Evolutionary conservation across 2,113 vertebrate genomes (phyloP), one percentile per base, ranked within the genome.

Genomic region (Otis tarda): DNA sequence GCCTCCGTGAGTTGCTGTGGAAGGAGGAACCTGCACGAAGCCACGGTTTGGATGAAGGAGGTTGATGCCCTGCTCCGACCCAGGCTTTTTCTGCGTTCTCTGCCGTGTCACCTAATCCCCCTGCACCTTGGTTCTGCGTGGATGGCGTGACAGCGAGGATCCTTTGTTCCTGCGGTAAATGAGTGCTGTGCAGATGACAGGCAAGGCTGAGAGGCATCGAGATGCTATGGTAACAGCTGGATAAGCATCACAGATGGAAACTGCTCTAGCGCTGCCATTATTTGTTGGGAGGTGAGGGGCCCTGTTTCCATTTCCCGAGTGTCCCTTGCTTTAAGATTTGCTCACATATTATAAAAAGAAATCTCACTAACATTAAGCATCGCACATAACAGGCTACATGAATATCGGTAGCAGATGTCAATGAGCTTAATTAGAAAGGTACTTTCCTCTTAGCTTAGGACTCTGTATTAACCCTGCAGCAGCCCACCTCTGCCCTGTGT

Each of bases 351-450:
- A 7, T 19, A 33, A 35, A 35, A 24, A 53, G 23, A 60, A 71
- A 63, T 4, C 9, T 21, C 73, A 31, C 0, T 3, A 3, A 2
- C 1, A 2, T 33, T 22, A n/a, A 28, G 5, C 23, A 6, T 2
- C 5, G 19, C 27, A 3, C 2, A 2, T 11, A 30, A 35, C 2
- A 23, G 21, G 39, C 6, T 33, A 17, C 4, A 0, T 11, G 41
- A 41, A 6, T 23, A 4, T 7, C 28, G 64, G 20, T 3, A 49
- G 76, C 37, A 37, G 20, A 23, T 28, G 20, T 16, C 45, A 43
- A 2, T 10, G 56, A 37, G 53, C 43, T 12, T 21, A 27, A 25
- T 47, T 9, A 17, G 31, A 83, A 65, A 28, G 23, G 23, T 45
- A 15, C 12, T 75, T 77, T 21, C 14, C 33, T 41, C 17, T 7